Percentiles rank a stretch among this genome's conserved stretches.
Conservation (phyloP, 2,113 vertebrate species). For the Emydura subglobosa region DNA sequence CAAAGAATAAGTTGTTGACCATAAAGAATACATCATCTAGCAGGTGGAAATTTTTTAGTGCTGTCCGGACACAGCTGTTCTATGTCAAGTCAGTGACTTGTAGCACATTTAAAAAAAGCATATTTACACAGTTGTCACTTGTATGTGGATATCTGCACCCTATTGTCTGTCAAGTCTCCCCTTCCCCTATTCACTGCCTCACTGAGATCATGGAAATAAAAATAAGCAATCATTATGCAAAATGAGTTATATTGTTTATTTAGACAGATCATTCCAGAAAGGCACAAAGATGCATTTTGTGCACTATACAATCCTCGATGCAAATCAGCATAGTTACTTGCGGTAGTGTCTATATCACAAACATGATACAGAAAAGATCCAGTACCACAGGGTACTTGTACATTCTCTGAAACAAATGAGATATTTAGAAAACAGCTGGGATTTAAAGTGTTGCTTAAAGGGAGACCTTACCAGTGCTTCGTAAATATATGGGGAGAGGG, state of each 20-base stretch:
- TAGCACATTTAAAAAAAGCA: constrained; percentile 68
- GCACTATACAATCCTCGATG: constrained; percentile 16
- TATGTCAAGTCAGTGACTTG: constrained; percentile 65
- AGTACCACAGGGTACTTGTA: neutral
- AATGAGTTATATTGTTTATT: constrained; percentile 58
- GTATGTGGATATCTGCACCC: constrained; percentile 60
- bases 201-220: constrained; percentile 67
- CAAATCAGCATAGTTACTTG: constrained; percentile 1
- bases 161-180: constrained; percentile 71
- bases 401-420: neutral
- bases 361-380: neutral
- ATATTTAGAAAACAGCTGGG: constrained; percentile 1
- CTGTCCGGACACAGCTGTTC: constrained; percentile 60
- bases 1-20: constrained; percentile 14
- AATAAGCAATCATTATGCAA: constrained; percentile 63
- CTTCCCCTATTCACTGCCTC: constrained; percentile 61
- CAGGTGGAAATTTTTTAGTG: constrained; percentile 61
- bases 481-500: neutral
- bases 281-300: constrained; percentile 26
- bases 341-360: neutral
- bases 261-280: constrained; percentile 70
- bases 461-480: neutral
- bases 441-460: neutral
- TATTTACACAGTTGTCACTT: constrained; percentile 58
- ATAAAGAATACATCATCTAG: constrained; percentile 37